Evolutionary conservation across 2,113 vertebrate species (phyloP), one percentile per base, ranked within the genome.

Genomic region (Acrocephalus kingi): DNA sequence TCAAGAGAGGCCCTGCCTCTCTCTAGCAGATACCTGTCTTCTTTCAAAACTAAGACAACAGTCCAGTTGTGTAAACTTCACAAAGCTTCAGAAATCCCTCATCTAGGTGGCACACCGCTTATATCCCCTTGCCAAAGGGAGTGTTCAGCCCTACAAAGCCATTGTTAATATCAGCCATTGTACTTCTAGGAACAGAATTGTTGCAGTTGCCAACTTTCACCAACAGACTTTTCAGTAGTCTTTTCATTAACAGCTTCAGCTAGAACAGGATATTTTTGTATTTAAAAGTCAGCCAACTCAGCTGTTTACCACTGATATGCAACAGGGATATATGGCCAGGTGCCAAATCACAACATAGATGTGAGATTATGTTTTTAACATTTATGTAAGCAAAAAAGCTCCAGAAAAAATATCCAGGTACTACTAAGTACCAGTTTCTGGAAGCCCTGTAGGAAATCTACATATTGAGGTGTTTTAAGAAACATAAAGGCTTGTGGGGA

Each of bases 101-200:
- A 28, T 49, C 46, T 17, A 39, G 4, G 30, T 78, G 39, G 59
- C 37, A 46, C 23, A 51, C 12, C 0, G 0, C 45, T 72, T 10
- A 16, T 4, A 71, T 7, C 20, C 73, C 37, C 39, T 79, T 51
- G 75, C 46, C 71, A 85, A 93, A 90, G 54, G 69, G 71, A 85
- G 54, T 62, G 67, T 73, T 88, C 31, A 9, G 54, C 46, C 54
- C 67, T 43, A 61, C 46, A 61, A 87, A 80, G 46, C 46, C 59
- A 85, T 58, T 80, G 62, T 88, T 83, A 69, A 11, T 39, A 37
- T 27, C 62, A 73, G 24, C 37, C 58, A 64, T 72, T 83, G 54
- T 49, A 79, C 43, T 93, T 97, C 82, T 74, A 93, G 88, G 92
- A 94, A 85, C 8, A 66, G 41, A 27, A 45, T 30, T 69, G 31